Conservation (phyloP, 2,797 vertebrate genomes). For the Rhinatrema bivittatum region DNA sequence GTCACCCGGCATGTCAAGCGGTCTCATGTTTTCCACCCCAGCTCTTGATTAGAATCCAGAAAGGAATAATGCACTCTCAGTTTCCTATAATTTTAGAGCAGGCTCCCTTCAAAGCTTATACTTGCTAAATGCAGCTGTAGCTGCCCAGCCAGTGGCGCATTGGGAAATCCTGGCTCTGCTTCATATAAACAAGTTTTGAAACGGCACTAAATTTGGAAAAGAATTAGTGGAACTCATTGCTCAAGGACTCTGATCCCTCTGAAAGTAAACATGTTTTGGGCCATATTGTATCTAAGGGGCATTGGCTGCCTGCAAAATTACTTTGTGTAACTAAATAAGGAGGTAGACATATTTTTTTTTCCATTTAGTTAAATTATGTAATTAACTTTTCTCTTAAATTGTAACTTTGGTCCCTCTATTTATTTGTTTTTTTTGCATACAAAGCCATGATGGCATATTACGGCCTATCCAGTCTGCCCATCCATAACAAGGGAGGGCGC, state of each 20-base stretch:
- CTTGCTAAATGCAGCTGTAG: neutral
- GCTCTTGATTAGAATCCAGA: neutral
- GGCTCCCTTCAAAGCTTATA: neutral
- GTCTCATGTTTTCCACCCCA: fast-evolving
- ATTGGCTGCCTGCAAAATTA: too few relatives aligned
- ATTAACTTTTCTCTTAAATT: too few relatives aligned
- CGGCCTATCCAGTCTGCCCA: too few relatives aligned
- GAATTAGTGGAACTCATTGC: constrained; percentile 20
- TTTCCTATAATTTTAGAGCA: constrained; percentile 1
- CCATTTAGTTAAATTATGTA: too few relatives aligned
- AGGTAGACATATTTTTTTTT: too few relatives aligned
- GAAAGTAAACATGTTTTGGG: constrained; percentile 10
- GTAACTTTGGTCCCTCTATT: too few relatives aligned
- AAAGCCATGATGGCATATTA: too few relatives aligned
- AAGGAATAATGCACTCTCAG: neutral
- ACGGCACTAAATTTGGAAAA: constrained; percentile 34
- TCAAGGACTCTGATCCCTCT: constrained; percentile 9
- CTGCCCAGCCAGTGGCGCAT: neutral
- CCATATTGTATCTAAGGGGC: too few relatives aligned
- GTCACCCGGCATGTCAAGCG: neutral
- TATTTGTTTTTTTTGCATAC: too few relatives aligned
- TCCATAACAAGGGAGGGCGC: too few relatives aligned
- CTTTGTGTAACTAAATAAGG: too few relatives aligned
- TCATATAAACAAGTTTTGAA: constrained; percentile 25
- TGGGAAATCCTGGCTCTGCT: constrained; percentile 19